Conservation (phyloP, 2,113 vertebrate genomes). For the Pituophis catenifer region DNA sequence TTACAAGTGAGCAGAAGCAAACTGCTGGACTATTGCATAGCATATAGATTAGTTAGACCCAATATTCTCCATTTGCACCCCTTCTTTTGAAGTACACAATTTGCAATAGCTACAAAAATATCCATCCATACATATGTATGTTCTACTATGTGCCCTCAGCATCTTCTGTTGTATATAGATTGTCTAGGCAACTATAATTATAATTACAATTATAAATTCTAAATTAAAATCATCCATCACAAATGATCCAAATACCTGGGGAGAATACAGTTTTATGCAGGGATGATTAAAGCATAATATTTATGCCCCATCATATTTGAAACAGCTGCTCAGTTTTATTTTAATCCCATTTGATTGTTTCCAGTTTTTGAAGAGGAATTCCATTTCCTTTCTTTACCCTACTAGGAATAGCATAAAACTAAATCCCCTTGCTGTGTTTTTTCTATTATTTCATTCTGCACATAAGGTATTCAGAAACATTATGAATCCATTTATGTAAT, state of each 20-base stretch:
- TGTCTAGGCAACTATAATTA: neutral
- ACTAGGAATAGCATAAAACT: neutral
- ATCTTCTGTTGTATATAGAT: neutral
- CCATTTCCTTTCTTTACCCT: neutral
- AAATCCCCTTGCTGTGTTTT: constrained; percentile 11
- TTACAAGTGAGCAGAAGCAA: neutral
- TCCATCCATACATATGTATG: neutral
- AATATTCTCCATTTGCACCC: neutral
- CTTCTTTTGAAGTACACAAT: neutral
- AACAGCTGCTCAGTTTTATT: neutral
- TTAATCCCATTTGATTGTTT: neutral
- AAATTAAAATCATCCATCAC: neutral
- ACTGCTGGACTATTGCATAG: neutral
- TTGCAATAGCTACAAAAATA: neutral
- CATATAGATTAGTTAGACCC: neutral
- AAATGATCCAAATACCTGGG: neutral
- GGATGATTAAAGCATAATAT: neutral
- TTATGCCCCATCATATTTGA: neutral
- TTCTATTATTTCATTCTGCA: constrained; percentile 5
- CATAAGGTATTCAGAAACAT: constrained; percentile 2
- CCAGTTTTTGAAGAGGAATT: neutral
- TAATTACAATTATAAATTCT: neutral
- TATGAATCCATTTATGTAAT: constrained; percentile 15
- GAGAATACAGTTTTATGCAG: neutral
- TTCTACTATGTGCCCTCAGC: neutral